Evolutionary conservation across 2,113 vertebrate genomes (phyloP).

Genomic region (Ailurus styani): DNA sequence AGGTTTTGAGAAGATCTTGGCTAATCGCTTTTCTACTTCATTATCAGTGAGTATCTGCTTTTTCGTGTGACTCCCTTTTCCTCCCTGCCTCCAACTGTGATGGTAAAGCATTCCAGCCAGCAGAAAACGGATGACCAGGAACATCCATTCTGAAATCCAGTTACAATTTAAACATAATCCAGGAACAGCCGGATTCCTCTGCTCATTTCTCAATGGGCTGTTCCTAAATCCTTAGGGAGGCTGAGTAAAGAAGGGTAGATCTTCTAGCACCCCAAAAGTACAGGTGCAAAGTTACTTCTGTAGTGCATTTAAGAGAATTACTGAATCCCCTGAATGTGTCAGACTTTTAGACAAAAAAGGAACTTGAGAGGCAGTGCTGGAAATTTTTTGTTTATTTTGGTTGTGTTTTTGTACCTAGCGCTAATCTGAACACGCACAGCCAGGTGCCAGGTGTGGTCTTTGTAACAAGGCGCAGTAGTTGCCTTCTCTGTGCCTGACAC

Average conservation of each 20-base stretch:
- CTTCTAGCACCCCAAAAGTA: neutral
- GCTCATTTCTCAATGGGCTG: neutral
- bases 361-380: no score
- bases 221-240: neutral
- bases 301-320: neutral
- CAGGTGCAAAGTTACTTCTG: neutral
- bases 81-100: neutral
- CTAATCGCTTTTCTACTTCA: constrained; percentile 71
- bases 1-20: constrained; percentile 63
- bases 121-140: constrained; percentile 44
- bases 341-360: neutral
- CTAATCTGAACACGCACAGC: accelerated
- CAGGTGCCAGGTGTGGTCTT: neutral
- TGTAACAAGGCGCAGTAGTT: neutral
- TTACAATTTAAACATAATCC: neutral
- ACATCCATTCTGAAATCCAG: constrained; percentile 19
- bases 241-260: neutral
- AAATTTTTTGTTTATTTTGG: neutral
- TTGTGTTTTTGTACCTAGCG: neutral
- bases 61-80: constrained; percentile 56
- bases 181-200: neutral
- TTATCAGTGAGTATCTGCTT: constrained; percentile 77
- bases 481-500: neutral
- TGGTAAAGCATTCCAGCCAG: constrained; percentile 64
- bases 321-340: neutral